Percentiles rank a stretch among this genome's conserved stretches.
phyloP scores from a whole-genome alignment of 2,113 vertebrate species.

The Nematolebias whitei region DNA sequence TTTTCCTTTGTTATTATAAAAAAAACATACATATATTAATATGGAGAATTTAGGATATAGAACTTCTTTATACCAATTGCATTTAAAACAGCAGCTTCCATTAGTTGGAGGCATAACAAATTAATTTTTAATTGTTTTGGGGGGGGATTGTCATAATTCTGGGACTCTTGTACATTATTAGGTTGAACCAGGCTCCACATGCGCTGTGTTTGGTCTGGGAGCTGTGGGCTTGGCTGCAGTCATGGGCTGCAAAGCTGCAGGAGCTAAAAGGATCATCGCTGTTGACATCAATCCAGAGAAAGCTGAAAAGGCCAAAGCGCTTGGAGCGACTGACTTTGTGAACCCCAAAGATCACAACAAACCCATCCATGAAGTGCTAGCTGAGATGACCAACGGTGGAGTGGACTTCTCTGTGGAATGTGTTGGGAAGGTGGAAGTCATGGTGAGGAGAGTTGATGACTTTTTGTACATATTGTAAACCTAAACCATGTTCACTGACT shows the following conservation, averaged over 20 bases:
- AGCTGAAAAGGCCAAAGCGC: slow-evolving; percentile 78
- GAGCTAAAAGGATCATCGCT: slow-evolving; percentile 82
- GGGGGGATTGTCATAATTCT: not conserved
- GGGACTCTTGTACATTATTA: slow-evolving; percentile 9
- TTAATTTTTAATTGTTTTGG: too few relatives aligned
- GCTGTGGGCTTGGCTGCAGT: slow-evolving; percentile 85
- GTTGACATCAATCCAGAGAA: slow-evolving; percentile 84
- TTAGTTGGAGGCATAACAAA: too few relatives aligned
- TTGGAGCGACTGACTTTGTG: slow-evolving; percentile 84
- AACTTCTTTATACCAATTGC: too few relatives aligned
- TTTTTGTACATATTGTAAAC: rapidly evolving
- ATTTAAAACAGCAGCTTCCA: too few relatives aligned
- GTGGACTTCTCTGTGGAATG: slow-evolving; percentile 85
- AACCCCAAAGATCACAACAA: slow-evolving; percentile 78
- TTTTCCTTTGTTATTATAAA: too few relatives aligned
- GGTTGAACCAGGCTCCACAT: slow-evolving; percentile 75
- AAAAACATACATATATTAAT: too few relatives aligned
- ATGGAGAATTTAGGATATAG: too few relatives aligned
- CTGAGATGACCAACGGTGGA: slow-evolving; percentile 81
- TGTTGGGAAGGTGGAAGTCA: slow-evolving; percentile 75
- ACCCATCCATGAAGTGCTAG: slow-evolving; percentile 81
- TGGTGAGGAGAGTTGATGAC: slow-evolving; percentile 67
- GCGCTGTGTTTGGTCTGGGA: slow-evolving; percentile 85
- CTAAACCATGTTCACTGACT: not conserved
- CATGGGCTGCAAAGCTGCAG: slow-evolving; percentile 84